phyloP scores from a whole-genome alignment of 1,140 invertebrate genomes.

The Antheraea mylitta region DNA sequence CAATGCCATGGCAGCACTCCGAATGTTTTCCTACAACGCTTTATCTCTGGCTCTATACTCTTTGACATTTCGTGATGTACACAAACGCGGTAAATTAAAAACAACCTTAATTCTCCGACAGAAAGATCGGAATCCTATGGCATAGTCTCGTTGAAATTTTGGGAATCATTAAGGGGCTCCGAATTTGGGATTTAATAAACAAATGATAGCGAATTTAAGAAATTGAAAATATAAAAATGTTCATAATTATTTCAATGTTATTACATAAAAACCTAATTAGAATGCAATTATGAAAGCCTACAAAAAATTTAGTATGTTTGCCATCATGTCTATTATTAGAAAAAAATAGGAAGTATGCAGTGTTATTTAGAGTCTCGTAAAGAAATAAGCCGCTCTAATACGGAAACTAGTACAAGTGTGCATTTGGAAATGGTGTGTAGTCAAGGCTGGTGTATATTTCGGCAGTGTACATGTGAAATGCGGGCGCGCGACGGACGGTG shows the following conservation, averaged over 20 bases:
- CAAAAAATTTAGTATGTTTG: not conserved
- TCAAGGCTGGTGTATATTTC: slow-evolving; percentile 57
- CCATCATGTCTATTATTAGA: too few species aligned
- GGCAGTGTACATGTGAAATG: slow-evolving; percentile 50
- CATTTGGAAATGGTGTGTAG: slow-evolving; percentile 45
- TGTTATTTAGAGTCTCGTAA: not conserved
- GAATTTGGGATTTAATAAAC: slow-evolving; percentile 68
- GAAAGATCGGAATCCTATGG: slow-evolving; percentile 41
- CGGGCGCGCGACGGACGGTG: slow-evolving; percentile 30
- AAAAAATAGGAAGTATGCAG: not conserved
- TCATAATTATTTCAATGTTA: too few species aligned
- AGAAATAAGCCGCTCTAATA: slow-evolving; percentile 14
- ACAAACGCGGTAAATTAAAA: slow-evolving; percentile 33
- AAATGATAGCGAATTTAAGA: slow-evolving; percentile 46
- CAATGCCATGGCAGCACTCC: slow-evolving; percentile 26
- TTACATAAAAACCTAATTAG: too few species aligned
- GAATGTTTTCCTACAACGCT: slow-evolving; percentile 66
- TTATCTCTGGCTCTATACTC: slow-evolving; percentile 67
- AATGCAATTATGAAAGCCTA: not conserved
- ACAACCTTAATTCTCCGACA: slow-evolving; percentile 37
- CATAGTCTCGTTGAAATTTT: slow-evolving; percentile 44
- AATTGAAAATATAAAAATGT: slow-evolving; percentile 33
- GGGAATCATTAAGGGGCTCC: slow-evolving; percentile 64
- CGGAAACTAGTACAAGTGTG: slow-evolving; percentile 33
- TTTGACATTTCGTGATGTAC: slow-evolving; percentile 68